phyloP scores from a whole-genome alignment of 2,113 vertebrate genomes.

The Sebastes schlegelii region DNA sequence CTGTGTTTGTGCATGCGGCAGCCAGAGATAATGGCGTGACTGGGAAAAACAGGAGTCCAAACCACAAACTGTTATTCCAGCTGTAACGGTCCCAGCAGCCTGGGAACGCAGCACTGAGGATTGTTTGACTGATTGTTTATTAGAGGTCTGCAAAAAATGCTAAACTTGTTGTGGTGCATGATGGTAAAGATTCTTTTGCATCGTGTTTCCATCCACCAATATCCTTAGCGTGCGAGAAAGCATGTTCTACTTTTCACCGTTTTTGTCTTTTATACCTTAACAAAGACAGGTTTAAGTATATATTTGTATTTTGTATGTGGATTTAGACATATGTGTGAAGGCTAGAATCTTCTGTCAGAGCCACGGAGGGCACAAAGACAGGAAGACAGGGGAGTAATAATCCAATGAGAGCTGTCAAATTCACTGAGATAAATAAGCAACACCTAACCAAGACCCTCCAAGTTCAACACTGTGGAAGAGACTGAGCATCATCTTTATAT shows the following conservation, averaged over 20 bases:
- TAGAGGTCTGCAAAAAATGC: constrained; percentile 60
- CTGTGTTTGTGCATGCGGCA: constrained; percentile 50
- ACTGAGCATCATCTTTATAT: constrained; percentile 29
- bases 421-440: constrained; percentile 52
- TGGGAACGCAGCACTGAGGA: constrained; percentile 79
- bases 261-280: not conserved
- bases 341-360: constrained; percentile 9
- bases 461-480: constrained; percentile 22
- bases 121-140: constrained; percentile 66
- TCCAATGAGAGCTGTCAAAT: constrained; percentile 57
- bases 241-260: not conserved
- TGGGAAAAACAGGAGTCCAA: constrained; percentile 77
- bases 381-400: constrained; percentile 54
- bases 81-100: constrained; percentile 79
- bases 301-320: not conserved
- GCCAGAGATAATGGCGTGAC: constrained; percentile 62
- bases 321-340: not conserved
- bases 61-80: constrained; percentile 85
- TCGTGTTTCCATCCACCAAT: constrained; percentile 26
- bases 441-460: constrained; percentile 24
- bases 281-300: not conserved
- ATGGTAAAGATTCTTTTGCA: constrained; percentile 18
- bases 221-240: not conserved
- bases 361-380: constrained; percentile 24
- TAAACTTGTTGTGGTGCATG: constrained; percentile 55